Evolutionary conservation across 2,888 invertebrate genomes (phyloP).

Genomic region (Julus scandinavius): DNA sequence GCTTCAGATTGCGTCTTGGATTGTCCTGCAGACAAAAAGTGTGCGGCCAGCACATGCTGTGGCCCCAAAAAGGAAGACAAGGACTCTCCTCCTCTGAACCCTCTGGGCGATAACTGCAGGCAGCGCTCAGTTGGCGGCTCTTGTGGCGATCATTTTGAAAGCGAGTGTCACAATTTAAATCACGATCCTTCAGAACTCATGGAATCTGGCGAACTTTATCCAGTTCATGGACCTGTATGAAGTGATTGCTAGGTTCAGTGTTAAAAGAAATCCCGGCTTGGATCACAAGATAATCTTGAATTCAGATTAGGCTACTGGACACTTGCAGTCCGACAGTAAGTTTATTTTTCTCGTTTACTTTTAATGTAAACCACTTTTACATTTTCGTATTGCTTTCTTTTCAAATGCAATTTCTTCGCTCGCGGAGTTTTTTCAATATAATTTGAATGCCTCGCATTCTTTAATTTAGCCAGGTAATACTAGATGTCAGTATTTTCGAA

Average conservation of each 20-base stretch:
- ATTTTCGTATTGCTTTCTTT: constrained; percentile 11
- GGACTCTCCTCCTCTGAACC: constrained; percentile 51
- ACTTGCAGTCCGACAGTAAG: not conserved
- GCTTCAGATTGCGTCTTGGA: constrained; percentile 80
- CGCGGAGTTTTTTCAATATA: not conserved
- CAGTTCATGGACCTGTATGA: constrained; percentile 31
- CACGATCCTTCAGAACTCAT: constrained; percentile 46
- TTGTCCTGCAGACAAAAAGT: constrained; percentile 81
- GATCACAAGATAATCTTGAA: constrained; percentile 20
- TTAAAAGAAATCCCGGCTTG: not conserved
- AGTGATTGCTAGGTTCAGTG: not conserved
- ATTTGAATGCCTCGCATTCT: not conserved
- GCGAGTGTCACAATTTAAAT: not conserved
- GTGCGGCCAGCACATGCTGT: constrained; percentile 89
- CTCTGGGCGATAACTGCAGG: constrained; percentile 48
- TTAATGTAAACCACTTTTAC: not conserved
- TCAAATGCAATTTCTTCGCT: not conserved
- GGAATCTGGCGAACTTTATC: constrained; percentile 50
- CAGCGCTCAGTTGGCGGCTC: constrained; percentile 27
- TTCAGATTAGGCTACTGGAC: not conserved
- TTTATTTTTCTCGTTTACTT: not conserved
- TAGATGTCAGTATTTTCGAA: constrained; percentile 23
- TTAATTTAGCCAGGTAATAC: not conserved
- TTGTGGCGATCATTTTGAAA: constrained; percentile 46
- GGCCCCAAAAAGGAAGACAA: constrained; percentile 66